Evolutionary conservation across 1,140 invertebrate genomes (phyloP), one percentile per base, ranked within the genome.

Genomic region (Diplogasteroides magnus): DNA sequence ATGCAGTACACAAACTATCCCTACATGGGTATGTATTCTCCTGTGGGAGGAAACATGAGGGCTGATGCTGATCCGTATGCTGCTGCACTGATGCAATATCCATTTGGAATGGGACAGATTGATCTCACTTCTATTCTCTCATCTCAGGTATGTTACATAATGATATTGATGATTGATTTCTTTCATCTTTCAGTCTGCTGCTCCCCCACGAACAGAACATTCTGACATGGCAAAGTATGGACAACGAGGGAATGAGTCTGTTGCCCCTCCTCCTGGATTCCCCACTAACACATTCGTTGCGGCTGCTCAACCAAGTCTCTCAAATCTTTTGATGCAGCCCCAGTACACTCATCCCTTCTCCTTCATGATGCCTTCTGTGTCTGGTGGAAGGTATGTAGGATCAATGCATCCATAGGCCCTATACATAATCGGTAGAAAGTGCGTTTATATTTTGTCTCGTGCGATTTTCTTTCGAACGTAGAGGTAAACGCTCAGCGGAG

Each of bases 351-450:
- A 48, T 48, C 37, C 37, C 37, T 48, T 48, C 37, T 48, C 37
- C 37, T 48, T 48, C 37, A 48, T 48, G 37, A 48, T 48, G 37
- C 37, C 37, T 48, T 48, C 37, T 48, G 37, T 48, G n/a, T n/a
- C n/a, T n/a, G n/a, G n/a, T n/a, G n/a, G n/a, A n/a, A n/a, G n/a
- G n/a, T n/a, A n/a, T n/a, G n/a, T n/a, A n/a, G n/a, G n/a, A n/a
- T n/a, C n/a, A n/a, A n/a, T n/a, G n/a, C n/a, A n/a, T n/a, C n/a
- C n/a, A n/a, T n/a, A n/a, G n/a, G n/a, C n/a, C n/a, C n/a, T n/a
- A n/a, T n/a, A n/a, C n/a, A n/a, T n/a, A n/a, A n/a, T n/a, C n/a
- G n/a, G n/a, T n/a, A n/a, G n/a, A n/a, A n/a, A n/a, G n/a, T n/a
- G n/a, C n/a, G n/a, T n/a, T n/a, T n/a, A n/a, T n/a, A n/a, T n/a